Percentiles rank a stretch among this genome's conserved stretches.
Conservation (phyloP, 2,888 invertebrate genomes). For the Autographa pulchrina region DNA sequence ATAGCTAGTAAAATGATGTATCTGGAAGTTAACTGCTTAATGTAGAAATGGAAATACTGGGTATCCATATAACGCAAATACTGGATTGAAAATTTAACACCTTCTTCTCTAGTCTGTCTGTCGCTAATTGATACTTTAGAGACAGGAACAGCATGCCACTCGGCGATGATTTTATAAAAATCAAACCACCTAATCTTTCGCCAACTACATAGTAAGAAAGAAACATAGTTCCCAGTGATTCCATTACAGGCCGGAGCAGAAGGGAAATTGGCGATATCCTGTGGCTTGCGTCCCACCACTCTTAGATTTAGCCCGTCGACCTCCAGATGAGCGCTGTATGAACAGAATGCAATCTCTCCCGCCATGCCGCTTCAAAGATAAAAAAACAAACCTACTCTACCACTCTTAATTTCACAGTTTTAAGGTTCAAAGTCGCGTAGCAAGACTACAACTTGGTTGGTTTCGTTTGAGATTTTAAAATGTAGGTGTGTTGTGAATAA, state of each 20-base stretch:
- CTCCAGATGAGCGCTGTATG: slow-evolving; percentile 77
- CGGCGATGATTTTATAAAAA: no score
- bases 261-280: slow-evolving; percentile 42
- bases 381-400: slow-evolving; percentile 57
- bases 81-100: no score
- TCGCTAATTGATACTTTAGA: no score
- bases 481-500: slow-evolving; percentile 62
- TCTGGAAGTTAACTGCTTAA: no score
- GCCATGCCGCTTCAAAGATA: slow-evolving; percentile 69
- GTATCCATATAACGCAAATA: no score
- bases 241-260: not conserved
- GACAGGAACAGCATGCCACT: no score
- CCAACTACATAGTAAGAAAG: not conserved
- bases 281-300: slow-evolving; percentile 53
- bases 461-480: slow-evolving; percentile 66
- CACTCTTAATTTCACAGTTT: slow-evolving; percentile 33
- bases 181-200: no score
- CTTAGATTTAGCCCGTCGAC: slow-evolving; percentile 69
- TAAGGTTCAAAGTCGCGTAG: slow-evolving; percentile 52
- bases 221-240: not conserved
- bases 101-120: no score
- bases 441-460: slow-evolving; percentile 5
- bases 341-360: slow-evolving; percentile 81
- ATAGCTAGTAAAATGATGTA: no score
- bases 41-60: no score